Evolutionary conservation across 2,113 vertebrate genomes (phyloP).

Genomic region (Apodemus speciosus): DNA sequence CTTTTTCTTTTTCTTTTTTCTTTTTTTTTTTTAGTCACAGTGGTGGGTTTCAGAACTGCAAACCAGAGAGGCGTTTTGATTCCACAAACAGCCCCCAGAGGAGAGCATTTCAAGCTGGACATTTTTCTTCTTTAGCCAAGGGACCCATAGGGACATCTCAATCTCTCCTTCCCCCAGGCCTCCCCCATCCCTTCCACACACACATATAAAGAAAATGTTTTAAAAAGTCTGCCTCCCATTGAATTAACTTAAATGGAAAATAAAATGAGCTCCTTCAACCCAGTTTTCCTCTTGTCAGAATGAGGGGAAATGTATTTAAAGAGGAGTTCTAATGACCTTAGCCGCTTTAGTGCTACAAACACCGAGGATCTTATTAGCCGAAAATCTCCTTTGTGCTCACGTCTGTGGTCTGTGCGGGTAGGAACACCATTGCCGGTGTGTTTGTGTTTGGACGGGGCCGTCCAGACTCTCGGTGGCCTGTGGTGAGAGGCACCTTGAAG

Average conservation of each 20-base stretch:
- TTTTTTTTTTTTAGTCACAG: slow-evolving; percentile 85
- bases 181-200: slow-evolving; percentile 70
- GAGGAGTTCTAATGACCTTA: slow-evolving; percentile 84
- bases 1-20: slow-evolving; percentile 41
- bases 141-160: slow-evolving; percentile 68
- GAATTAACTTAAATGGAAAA: slow-evolving; percentile 85
- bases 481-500: slow-evolving; percentile 84
- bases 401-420: slow-evolving; percentile 80
- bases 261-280: slow-evolving; percentile 80
- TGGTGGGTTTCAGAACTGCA: slow-evolving; percentile 86
- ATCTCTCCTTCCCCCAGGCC: slow-evolving; percentile 64
- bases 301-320: slow-evolving; percentile 44
- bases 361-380: slow-evolving; percentile 84
- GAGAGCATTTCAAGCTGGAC: slow-evolving; percentile 85
- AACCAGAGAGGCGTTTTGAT: slow-evolving; percentile 89
- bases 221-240: slow-evolving; percentile 78
- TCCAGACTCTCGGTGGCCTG: slow-evolving; percentile 81
- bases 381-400: slow-evolving; percentile 83
- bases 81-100: slow-evolving; percentile 88
- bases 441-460: slow-evolving; percentile 84
- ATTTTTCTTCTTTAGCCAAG: slow-evolving; percentile 74
- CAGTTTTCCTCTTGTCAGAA: slow-evolving; percentile 72
- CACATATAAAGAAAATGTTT: slow-evolving; percentile 64
- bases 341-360: slow-evolving; percentile 82
- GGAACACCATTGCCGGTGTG: slow-evolving; percentile 75